Base-by-base conservation (phyloP, 2,113 vertebrate genomes). In the Sander lucioperca region DNA sequence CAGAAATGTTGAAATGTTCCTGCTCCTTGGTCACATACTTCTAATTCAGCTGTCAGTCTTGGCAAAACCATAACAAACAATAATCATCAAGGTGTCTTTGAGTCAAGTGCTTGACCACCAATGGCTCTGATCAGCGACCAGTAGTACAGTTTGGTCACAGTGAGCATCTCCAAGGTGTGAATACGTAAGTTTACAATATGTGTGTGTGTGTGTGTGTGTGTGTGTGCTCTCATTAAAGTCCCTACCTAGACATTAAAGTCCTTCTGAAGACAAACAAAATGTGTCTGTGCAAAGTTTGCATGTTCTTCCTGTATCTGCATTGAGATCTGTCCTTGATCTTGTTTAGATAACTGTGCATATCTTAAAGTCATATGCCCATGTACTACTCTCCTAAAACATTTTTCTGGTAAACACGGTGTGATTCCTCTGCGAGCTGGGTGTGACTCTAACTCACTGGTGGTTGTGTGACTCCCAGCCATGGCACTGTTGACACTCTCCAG, bases 391-490 rank as follows among this genome's bases (percentile, higher is more conserved):
- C 4, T 50, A 18, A 50, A 61, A 61, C 23, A 2, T 50, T 25
- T 67, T 48, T 50, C 10, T 14, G 16, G 23, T 58, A 33, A 73
- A 59, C 30, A 61, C 18, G 23, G 57, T 16, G 43, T 45, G 54
- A 69, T 12, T 80, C 71, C 33, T 62, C 21, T 71, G 36, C 66
- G 74, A 75, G 65, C 12, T 74, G 51, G 19, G 59, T 66, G 65
- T 70, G 73, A 82, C 69, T 73, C 68, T 47, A 63, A 83, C 48
- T 67, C 61, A 53, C 77, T 73, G 36, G 23, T 62, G 51, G 54
- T 43, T 66, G 43, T 80, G 72, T 73, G 67, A 87, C 80, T 80
- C n/a, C 47, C 57, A 75, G 77, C 65, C 51, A 70, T 59, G 59
- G 66, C 50, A 71, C 25, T 27, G 43, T 43, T 74, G 69, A 74